These are phyloP conservation scores for Tyto alba DNA, from an alignment of 2,113 vertebrate genomes.

Conservation along the genomic window DNA sequence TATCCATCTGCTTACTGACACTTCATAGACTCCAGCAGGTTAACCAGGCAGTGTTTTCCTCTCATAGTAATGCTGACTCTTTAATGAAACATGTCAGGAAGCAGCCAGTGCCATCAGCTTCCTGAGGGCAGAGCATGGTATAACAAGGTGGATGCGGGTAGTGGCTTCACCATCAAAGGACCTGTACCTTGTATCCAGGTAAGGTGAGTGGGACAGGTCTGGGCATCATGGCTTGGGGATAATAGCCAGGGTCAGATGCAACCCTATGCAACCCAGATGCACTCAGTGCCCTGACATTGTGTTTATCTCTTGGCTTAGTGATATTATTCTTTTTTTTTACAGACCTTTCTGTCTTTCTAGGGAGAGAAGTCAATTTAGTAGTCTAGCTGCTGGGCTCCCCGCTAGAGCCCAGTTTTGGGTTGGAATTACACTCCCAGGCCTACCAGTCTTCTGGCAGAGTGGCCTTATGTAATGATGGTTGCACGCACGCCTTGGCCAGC, in stretches of 20 bases:
- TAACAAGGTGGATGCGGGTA: accelerated
- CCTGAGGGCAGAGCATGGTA: not conserved
- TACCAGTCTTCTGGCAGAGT: not conserved
- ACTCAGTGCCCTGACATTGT: not conserved
- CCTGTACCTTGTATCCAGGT: not conserved
- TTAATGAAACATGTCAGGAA: not conserved
- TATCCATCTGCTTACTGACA: not conserved
- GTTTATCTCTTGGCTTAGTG: not conserved
- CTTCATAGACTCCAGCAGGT: not conserved
- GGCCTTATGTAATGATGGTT: not conserved
- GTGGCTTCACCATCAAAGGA: not conserved
- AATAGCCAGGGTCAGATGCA: not conserved
- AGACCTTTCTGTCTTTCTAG: not conserved
- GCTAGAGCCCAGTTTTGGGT: not conserved
- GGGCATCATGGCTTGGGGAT: accelerated
- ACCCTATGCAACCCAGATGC: not conserved
- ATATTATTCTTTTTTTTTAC: not conserved
- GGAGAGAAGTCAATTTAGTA: not conserved
- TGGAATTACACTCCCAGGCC: not conserved
- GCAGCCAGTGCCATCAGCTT: not conserved
- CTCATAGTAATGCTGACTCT: not conserved
- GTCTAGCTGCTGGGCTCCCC: not conserved
- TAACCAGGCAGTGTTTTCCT: not conserved
- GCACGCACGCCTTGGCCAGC: not conserved
- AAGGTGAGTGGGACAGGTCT: not conserved